Base-by-base conservation (phyloP, 1,140 invertebrate species). In the Heliconius congener region DNA sequence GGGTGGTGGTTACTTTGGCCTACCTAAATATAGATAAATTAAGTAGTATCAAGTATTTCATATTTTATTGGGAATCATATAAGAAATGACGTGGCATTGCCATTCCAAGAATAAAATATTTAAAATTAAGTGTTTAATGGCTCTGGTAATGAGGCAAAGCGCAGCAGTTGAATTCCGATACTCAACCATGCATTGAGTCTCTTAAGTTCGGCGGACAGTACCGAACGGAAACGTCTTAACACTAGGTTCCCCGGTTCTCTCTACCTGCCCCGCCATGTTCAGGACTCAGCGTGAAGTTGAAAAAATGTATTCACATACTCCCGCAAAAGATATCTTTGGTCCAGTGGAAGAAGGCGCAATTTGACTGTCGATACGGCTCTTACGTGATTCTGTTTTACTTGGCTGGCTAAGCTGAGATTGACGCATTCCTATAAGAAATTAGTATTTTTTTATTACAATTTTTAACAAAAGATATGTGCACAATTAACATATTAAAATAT, bases 311-410 rank as follows among this genome's bases (percentile, higher is more conserved):
- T 23, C 9, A 60, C 27, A 23, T 66, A 66, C 60, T 66, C 4
- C 60, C 23, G 60, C 60, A 30, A 66, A 66, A 30, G 27, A 66
- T 66, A 66, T 66, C 60, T 66, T 66, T 66, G 11, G 60, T 30
- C 60, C 60, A 30, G 60, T 66, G 60, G 60, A 27, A 30, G 55
- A 23, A 60, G 60, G 60, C n/a, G 27, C 13, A 16, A 16, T 66
- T 66, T 66, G 60, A 30, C 60, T 66, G 27, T 66, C 60, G 23
- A 66, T 27, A 23, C 60, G 60, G 60, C 60, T 66, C 30, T 66
- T 66, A 16, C 60, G 60, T 16, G 60, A 30, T 66, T 66, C 60
- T 16, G 27, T 66, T 16, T 13, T 9, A 30, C 23, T 66, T 16
- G 60, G 60, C 27, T 23, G 11, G 9, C 23, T 52, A 1, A 52